phyloP scores from a whole-genome alignment of 2,888 invertebrate genomes.

The Mylabris sibirica region DNA sequence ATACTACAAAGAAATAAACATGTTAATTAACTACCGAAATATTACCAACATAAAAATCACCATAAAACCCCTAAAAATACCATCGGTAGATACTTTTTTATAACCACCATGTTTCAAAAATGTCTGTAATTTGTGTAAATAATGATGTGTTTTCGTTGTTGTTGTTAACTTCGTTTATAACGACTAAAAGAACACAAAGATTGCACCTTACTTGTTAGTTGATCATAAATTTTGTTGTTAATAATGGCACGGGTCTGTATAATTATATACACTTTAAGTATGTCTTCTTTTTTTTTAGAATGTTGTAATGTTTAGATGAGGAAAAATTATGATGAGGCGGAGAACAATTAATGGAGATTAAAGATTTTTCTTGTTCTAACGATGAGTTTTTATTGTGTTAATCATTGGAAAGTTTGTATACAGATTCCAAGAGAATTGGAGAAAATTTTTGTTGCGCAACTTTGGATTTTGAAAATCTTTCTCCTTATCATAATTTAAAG shows the following conservation, averaged over 20 bases:
- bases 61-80: slow-evolving; percentile 1
- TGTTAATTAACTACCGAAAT: neutral
- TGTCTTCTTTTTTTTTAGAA: slow-evolving; percentile 1
- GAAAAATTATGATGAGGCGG: neutral
- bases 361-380: neutral
- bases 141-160: neutral
- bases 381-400: neutral
- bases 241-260: neutral
- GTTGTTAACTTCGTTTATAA: neutral
- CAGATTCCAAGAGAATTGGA: too few relatives aligned
- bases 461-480: too few relatives aligned
- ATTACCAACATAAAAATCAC: neutral
- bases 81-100: too few relatives aligned
- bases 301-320: neutral
- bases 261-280: neutral
- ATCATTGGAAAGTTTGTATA: neutral
- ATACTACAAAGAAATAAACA: neutral
- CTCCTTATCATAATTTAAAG: too few relatives aligned
- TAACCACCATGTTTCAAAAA: too few relatives aligned
- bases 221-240: neutral
- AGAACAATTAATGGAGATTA: neutral
- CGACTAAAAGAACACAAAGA: neutral
- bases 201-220: slow-evolving; percentile 6
- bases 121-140: neutral
- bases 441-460: too few relatives aligned